Percentiles rank a stretch among this genome's conserved stretches.
Evolutionary conservation across 2,888 invertebrate species (phyloP).

Genomic region (Coelopa pilipes): DNA sequence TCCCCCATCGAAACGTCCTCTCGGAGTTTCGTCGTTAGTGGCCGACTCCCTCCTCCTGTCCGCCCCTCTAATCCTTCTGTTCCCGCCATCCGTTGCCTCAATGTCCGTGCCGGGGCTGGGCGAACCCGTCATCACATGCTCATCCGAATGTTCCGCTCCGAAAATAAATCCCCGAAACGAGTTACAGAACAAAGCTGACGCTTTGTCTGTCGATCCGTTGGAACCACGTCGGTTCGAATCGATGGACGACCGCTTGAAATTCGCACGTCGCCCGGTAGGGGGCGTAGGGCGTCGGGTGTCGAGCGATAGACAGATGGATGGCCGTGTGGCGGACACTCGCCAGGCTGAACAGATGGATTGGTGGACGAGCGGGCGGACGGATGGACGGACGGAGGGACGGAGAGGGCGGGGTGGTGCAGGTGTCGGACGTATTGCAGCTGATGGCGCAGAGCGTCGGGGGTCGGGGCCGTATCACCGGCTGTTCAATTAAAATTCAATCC

Average conservation of each 20-base stretch:
- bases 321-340: not conserved
- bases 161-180: conserved; percentile 17
- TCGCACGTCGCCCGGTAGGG: not conserved
- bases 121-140: conserved; percentile 1
- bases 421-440: not conserved
- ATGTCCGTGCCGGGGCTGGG: not conserved
- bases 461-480: conserved; percentile 47
- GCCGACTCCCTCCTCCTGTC: too few relatives aligned
- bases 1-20: too few relatives aligned
- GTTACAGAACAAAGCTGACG: too few relatives aligned
- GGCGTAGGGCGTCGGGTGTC: not conserved
- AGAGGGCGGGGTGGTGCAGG: too few relatives aligned
- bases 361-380: not conserved
- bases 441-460: conserved; percentile 16
- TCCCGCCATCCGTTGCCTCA: too few relatives aligned
- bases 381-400: not conserved
- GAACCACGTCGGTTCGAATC: conserved; percentile 8
- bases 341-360: not conserved
- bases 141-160: not conserved
- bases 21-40: too few relatives aligned
- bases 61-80: too few relatives aligned
- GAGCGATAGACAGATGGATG: conserved; percentile 15
- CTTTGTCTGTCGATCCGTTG: too few relatives aligned
- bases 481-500: conserved; percentile 47
- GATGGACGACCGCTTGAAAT: conserved; percentile 23